Percentiles rank a stretch among this genome's conserved stretches.
Conservation (phyloP, 2,888 invertebrate genomes). For the Plusia festucae region DNA sequence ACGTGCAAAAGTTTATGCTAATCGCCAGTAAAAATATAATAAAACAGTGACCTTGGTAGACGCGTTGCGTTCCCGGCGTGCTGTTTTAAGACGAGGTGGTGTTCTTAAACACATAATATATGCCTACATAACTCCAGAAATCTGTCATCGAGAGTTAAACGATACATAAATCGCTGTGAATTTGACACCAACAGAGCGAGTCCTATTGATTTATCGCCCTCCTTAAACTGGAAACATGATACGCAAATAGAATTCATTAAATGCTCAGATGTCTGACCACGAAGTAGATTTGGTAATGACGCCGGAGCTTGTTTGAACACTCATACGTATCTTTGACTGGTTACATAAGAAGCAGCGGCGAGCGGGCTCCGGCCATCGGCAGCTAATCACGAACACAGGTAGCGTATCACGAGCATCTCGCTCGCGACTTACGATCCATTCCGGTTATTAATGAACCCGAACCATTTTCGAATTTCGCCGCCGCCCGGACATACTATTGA, state of each 20-base stretch:
- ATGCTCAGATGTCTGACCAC: slow-evolving; percentile 37
- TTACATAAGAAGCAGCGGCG: slow-evolving; percentile 28
- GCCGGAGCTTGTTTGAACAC: slow-evolving; percentile 27
- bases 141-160: slow-evolving; percentile 59
- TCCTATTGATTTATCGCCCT: slow-evolving; percentile 59
- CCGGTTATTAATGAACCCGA: slow-evolving; percentile 82
- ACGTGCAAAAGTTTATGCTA: slow-evolving; percentile 77
- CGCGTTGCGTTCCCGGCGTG: slow-evolving; percentile 56
- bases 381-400: slow-evolving; percentile 81
- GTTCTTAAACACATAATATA: slow-evolving; percentile 50
- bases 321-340: slow-evolving; percentile 47
- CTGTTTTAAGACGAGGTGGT: slow-evolving; percentile 56
- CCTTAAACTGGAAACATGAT: slow-evolving; percentile 56
- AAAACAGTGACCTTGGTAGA: slow-evolving; percentile 70
- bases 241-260: slow-evolving; percentile 56
- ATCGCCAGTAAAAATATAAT: slow-evolving; percentile 78
- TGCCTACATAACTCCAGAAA: slow-evolving; percentile 57
- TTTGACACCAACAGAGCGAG: slow-evolving; percentile 55
- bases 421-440: slow-evolving; percentile 75
- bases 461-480: slow-evolving; percentile 78
- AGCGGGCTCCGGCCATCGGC: slow-evolving; percentile 44
- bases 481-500: slow-evolving; percentile 76
- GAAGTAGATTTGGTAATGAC: slow-evolving; percentile 42
- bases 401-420: slow-evolving; percentile 79
- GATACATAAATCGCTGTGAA: slow-evolving; percentile 52